Evolutionary conservation across 2,113 vertebrate genomes (phyloP).

Genomic region (Peromyscus polionotus): DNA sequence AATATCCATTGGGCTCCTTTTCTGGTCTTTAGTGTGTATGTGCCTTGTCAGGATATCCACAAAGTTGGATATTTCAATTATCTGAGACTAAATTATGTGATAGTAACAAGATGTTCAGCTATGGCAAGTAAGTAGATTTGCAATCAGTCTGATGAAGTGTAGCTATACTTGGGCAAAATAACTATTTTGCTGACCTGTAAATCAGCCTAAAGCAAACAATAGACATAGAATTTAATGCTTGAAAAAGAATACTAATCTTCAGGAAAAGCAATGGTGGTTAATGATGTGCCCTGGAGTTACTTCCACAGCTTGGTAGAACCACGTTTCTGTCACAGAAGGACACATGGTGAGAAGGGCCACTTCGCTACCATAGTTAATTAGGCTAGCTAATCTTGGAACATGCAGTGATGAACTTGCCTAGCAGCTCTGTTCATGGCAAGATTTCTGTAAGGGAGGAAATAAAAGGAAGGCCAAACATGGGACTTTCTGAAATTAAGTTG

Average conservation of each 20-base stretch:
- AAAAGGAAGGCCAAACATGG: background rate
- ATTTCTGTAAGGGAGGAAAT: background rate
- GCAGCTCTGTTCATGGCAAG: background rate
- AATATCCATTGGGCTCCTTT: background rate
- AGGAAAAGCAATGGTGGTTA: too few species aligned
- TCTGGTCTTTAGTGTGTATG: too few species aligned
- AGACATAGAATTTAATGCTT: background rate
- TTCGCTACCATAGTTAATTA: background rate
- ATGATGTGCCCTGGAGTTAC: background rate
- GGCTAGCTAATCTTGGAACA: background rate
- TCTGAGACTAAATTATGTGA: background rate
- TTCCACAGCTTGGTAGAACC: background rate
- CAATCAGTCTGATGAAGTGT: background rate
- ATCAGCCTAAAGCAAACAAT: background rate
- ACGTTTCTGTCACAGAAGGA: too few species aligned
- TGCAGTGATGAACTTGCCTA: too few species aligned
- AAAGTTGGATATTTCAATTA: background rate
- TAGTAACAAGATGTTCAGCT: background rate
- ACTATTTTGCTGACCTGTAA: background rate
- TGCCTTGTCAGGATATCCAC: background rate
- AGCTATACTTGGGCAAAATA: background rate
- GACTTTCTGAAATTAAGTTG: background rate
- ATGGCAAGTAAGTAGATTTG: background rate
- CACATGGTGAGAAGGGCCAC: too few species aligned
- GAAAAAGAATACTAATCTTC: background rate